These are phyloP conservation scores for Sebastes jordani DNA, from an alignment of 2,797 vertebrate genomes.

Conservation along the genomic window DNA sequence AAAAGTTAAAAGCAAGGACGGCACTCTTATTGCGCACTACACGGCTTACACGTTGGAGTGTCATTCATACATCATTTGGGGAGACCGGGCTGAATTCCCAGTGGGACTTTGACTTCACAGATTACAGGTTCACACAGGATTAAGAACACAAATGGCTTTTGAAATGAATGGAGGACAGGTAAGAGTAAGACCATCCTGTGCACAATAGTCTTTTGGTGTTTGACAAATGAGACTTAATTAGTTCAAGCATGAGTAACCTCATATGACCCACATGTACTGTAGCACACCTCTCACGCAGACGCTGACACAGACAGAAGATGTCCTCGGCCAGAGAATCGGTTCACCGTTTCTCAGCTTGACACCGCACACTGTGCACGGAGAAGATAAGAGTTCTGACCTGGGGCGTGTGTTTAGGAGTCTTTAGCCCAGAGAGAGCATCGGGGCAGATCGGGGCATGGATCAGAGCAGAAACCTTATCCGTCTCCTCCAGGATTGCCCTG, in stretches of 20 bases:
- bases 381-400: slow-evolving; percentile 40
- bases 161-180: not conserved
- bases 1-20: too few species aligned
- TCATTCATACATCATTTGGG: too few species aligned
- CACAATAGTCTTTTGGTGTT: not conserved
- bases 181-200: not conserved
- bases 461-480: slow-evolving; percentile 25
- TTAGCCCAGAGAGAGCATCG: not conserved
- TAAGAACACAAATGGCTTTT: not conserved
- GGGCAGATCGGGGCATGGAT: slow-evolving; percentile 38
- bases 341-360: slow-evolving; percentile 4
- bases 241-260: not conserved
- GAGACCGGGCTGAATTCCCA: not conserved
- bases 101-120: not conserved
- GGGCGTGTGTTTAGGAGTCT: slow-evolving; percentile 22
- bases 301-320: not conserved
- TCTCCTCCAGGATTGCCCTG: slow-evolving; percentile 26
- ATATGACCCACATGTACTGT: not conserved
- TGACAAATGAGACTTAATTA: not conserved
- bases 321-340: slow-evolving; percentile 1
- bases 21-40: too few species aligned
- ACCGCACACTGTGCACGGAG: slow-evolving; percentile 6
- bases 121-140: not conserved
- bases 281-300: not conserved
- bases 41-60: too few species aligned